phyloP scores from a whole-genome alignment of 2,113 vertebrate species.

The Centrocercus urophasianus region DNA sequence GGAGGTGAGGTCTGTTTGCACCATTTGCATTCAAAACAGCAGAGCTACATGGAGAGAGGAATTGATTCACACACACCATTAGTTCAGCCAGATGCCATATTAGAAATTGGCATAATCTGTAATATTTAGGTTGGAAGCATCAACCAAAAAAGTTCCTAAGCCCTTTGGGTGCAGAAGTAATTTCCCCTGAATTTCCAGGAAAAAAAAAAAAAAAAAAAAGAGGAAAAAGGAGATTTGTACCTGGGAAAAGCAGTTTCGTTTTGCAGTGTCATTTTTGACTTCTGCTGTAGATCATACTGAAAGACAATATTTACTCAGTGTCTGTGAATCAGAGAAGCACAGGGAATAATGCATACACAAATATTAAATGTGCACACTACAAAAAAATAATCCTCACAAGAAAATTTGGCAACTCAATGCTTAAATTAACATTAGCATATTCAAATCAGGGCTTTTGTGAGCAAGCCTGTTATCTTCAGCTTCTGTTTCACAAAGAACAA shows the following conservation, averaged over 20 bases:
- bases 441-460: neutral
- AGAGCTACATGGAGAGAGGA: neutral
- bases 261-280: neutral
- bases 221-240: neutral
- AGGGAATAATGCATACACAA: slow-evolving; percentile 2
- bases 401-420: neutral
- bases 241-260: neutral
- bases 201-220: neutral
- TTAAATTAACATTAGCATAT: slow-evolving; percentile 32
- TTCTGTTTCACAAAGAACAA: slow-evolving; percentile 6
- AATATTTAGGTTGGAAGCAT: neutral
- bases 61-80: neutral
- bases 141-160: neutral
- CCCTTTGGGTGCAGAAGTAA: neutral
- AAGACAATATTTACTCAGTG: slow-evolving; percentile 8
- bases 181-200: neutral
- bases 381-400: neutral
- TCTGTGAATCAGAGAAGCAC: neutral
- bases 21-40: slow-evolving; percentile 26
- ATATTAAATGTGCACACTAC: slow-evolving; percentile 4
- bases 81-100: neutral
- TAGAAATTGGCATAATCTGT: slow-evolving; percentile 3
- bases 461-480: neutral
- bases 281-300: neutral
- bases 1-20: neutral